Conservation (phyloP, 1,140 invertebrate species). For the Muscidifurax raptorellus region DNA sequence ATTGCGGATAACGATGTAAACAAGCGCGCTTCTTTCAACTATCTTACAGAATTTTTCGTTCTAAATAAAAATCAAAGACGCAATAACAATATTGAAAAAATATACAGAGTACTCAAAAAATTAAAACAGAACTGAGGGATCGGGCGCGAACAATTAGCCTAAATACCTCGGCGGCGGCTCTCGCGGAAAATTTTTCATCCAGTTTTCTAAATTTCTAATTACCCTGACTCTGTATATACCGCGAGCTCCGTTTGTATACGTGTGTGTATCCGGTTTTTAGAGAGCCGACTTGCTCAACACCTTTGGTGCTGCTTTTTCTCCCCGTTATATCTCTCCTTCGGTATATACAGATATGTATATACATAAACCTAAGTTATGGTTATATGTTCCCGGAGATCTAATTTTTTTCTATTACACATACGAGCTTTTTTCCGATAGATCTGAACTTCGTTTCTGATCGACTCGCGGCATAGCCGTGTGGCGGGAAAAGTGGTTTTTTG, state of each 20-base stretch:
- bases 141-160: constrained; percentile 10
- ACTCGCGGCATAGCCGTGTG: background rate
- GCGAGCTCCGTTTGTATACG: background rate
- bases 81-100: background rate
- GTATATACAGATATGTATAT: background rate
- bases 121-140: background rate
- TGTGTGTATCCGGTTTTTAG: constrained; percentile 40
- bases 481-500: background rate
- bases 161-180: constrained; percentile 19
- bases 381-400: background rate
- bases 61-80: no score
- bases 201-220: constrained; percentile 52
- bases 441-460: background rate
- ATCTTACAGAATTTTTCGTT: no score
- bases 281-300: constrained; percentile 25
- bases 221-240: background rate
- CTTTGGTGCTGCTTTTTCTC: background rate
- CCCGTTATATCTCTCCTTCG: background rate
- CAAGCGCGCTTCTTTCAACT: no score
- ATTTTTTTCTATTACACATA: background rate
- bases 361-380: background rate
- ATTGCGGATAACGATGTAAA: no score
- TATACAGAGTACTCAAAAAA: background rate
- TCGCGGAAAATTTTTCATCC: constrained; percentile 27
- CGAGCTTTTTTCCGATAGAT: background rate